Base-by-base conservation (phyloP, 2,888 invertebrate genomes). In the Meloe dianella region DNA sequence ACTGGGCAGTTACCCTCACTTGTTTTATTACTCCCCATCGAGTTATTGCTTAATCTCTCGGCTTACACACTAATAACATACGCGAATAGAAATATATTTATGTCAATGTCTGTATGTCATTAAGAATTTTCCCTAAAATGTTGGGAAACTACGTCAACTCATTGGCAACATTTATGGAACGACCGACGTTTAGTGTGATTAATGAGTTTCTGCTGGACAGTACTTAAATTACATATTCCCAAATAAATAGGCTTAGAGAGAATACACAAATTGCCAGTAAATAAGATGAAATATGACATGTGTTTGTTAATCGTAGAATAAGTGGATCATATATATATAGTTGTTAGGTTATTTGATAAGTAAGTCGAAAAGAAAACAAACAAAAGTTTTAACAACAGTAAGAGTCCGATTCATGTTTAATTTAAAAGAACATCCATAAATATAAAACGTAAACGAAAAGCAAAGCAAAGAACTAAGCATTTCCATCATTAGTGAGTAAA, bases 31-130 rank as follows among this genome's bases (percentile, higher is more conserved):
- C 70, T 76, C 80, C 80, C 81, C 76, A 77, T 75, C 71, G 74
- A 81, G 80, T 82, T 81, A 82, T 81, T 81, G 81, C 82, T 82
- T 83, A 83, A 83, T 83, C 83, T 82, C 79, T 77, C 79, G 78
- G 79, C 81, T 81, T 80, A 79, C 80, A 76, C 76, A 73, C 79
- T 81, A 81, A 81, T 81, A 81, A 78, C 76, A 75, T 70, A 71
- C 75, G 74, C 75, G 75, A 74, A 78, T 71, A 75, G 75, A 73
- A 75, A 54, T 54, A 54, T 54, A 54, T 54, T 54, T 54, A 54
- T 54, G 54, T 54, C 14, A 14, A 27, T 74, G 74, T 78, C 78
- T 80, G 78, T 78, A 69, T 71, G 77, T 78, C 79, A 79, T 80
- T 79, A 80, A 77, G 77, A 80, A 78, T 77, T 77, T 78, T 77